phyloP scores from a whole-genome alignment of 2,888 invertebrate genomes.

The Rhimphoctona megacephalus region DNA sequence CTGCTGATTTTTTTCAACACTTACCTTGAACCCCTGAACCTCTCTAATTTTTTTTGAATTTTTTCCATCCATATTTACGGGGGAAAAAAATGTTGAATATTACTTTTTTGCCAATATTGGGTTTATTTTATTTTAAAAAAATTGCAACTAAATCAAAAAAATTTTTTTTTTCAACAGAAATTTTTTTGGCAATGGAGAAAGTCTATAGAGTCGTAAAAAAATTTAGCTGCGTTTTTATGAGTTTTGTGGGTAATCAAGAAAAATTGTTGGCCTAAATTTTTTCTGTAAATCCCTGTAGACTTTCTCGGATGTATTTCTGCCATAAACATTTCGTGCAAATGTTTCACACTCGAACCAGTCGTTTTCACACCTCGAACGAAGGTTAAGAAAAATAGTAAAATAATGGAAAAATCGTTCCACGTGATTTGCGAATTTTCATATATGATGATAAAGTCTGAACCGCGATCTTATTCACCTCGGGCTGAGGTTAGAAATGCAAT shows the following conservation, averaged over 20 bases:
- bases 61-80: neutral
- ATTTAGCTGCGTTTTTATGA: neutral
- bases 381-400: neutral
- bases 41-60: neutral
- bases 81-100: neutral
- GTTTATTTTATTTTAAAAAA: neutral
- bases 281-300: neutral
- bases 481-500: slow-evolving; percentile 29
- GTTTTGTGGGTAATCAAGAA: neutral
- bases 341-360: slow-evolving; percentile 66
- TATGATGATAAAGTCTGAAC: slow-evolving; percentile 62
- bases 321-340: slow-evolving; percentile 58
- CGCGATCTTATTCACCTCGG: slow-evolving; percentile 51
- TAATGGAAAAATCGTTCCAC: slow-evolving; percentile 49
- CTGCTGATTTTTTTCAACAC: slow-evolving; percentile 3
- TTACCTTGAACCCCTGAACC: neutral
- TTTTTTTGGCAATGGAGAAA: neutral
- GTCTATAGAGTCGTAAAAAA: neutral
- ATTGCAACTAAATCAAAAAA: neutral
- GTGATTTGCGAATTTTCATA: slow-evolving; percentile 53
- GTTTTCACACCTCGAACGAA: slow-evolving; percentile 64
- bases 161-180: neutral
- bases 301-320: slow-evolving; percentile 1
- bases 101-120: neutral
- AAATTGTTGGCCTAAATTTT: neutral